Base-by-base conservation (phyloP, 2,113 vertebrate species). In the Scatophagus argus region DNA sequence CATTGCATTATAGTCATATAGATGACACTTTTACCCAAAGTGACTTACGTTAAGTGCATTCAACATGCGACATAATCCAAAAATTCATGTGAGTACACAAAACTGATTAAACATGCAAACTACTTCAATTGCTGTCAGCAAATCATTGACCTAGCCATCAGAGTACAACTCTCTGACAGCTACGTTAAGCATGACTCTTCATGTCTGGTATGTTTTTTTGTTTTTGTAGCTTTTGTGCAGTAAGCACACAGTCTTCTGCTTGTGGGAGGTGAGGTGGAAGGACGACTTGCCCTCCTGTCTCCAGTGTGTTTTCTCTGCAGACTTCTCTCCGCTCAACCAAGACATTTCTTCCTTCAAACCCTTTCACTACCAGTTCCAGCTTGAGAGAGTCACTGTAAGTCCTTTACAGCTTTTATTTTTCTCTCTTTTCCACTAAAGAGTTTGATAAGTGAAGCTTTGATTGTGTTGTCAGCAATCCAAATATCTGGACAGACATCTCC, bases 221-320 rank as follows among this genome's bases (percentile, higher is more conserved):
- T 65, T 16, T 51, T 46, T 79, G 16, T 89, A 99, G 98, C 85
- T 89, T 1, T 79, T 97, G 82, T 93, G 95, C 94, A 97, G 95
- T 87, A 95, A 94, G 91, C 97, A 98, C 94, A 94, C 94, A 0
- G 89, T 96, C 87, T 99, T 96, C 95, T 98, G 96, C 73, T 83
- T 99, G 79, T 99, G 97, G 97, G 97, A 99, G 93, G 74, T 98
- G 87, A 94, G 88, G 85, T 98, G 97, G 97, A 94, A 88, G 17
- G 91, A 85, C 29, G 96, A 95, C 70, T 95, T 95, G 19, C 96
- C 96, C 34, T 81, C 95, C 6, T 91, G 95, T 63, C 94, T 99
- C 79, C 94, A 94, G 81, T 96, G 96, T 81, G 92, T 89, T 55
- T 99, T 98, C 92, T 97, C 96, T 21, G 89, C 97, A 63, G 94